These are phyloP conservation scores for Scolopax bukidnonensis DNA, from an alignment of 2,797 vertebrate species.

Conservation along the genomic window DNA sequence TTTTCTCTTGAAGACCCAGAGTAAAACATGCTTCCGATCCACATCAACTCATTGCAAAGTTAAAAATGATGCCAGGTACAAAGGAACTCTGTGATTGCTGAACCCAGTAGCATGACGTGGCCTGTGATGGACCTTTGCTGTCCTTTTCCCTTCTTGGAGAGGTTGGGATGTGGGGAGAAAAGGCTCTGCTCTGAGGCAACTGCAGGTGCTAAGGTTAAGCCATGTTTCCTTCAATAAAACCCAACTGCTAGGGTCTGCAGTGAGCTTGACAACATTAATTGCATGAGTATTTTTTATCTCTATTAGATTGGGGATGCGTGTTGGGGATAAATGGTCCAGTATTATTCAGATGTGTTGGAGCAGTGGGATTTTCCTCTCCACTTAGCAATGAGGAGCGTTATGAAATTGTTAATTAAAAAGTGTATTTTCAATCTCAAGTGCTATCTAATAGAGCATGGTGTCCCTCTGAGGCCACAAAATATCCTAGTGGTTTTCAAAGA, in stretches of 20 bases:
- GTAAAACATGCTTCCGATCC: not conserved
- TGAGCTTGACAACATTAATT: not conserved
- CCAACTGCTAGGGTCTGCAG: not conserved
- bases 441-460: fast-evolving
- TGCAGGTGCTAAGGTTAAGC: not conserved
- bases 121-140: not conserved
- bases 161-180: not conserved
- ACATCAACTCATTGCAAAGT: not conserved
- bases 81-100: not conserved
- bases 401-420: not conserved
- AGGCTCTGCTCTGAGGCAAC: not conserved
- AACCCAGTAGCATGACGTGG: not conserved
- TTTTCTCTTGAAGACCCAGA: not conserved
- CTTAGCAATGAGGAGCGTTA: not conserved
- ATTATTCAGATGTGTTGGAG: not conserved
- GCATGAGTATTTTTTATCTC: not conserved
- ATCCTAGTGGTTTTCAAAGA: not conserved
- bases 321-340: not conserved
- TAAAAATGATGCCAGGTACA: not conserved
- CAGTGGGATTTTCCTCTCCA: not conserved
- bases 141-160: not conserved
- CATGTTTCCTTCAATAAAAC: not conserved
- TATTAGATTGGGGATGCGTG: not conserved
- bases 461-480: not conserved
- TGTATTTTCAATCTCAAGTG: not conserved